Conservation (phyloP, 2,113 vertebrate species). For the Pimephales promelas region DNA sequence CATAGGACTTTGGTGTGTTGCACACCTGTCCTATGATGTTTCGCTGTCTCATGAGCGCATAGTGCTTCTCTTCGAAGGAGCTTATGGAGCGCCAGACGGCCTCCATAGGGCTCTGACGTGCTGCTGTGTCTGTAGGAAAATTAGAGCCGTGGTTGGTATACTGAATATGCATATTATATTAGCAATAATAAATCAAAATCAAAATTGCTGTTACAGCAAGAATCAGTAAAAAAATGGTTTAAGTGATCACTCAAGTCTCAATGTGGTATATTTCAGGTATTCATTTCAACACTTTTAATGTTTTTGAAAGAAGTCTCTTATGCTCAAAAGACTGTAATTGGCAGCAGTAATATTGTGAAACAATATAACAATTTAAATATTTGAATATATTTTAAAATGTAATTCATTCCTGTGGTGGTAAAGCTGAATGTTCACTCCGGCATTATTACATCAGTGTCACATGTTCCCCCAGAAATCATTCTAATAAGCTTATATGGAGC, state of each 20-base stretch:
- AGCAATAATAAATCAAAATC: neutral
- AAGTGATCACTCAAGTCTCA: neutral
- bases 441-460: neutral
- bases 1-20: slow-evolving; percentile 93
- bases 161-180: neutral
- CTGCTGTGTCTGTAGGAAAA: slow-evolving; percentile 77
- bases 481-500: neutral
- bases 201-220: neutral
- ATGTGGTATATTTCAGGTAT: neutral
- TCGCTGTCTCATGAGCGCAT: slow-evolving; percentile 88
- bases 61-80: slow-evolving; percentile 89
- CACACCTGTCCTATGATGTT: slow-evolving; percentile 99
- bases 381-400: too few species aligned
- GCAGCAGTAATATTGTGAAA: neutral
- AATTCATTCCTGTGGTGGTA: neutral
- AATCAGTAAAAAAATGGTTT: neutral
- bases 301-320: too few species aligned
- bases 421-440: neutral
- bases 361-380: neutral
- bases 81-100: slow-evolving; percentile 88
- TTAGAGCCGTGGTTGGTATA: neutral
- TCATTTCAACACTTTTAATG: too few species aligned
- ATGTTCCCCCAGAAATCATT: neutral
- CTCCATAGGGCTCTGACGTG: slow-evolving; percentile 90
- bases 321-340: too few species aligned